Conservation (phyloP, 2,888 invertebrate genomes). For the Agrotis ipsilon region DNA sequence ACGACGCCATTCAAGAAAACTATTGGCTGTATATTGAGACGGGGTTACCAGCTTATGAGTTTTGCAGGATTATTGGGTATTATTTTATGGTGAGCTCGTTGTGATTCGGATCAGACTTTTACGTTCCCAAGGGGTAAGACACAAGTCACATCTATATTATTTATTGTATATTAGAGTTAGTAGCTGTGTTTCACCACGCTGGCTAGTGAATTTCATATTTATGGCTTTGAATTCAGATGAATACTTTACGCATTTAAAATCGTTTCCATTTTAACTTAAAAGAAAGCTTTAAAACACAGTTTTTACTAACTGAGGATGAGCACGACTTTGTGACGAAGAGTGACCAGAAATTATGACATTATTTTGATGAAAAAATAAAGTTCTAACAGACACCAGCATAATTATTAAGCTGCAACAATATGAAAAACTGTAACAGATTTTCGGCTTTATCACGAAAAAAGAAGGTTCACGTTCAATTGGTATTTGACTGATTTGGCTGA, state of each 20-base stretch:
- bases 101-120: background rate
- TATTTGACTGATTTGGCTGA: too few relatives aligned
- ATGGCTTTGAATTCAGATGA: background rate
- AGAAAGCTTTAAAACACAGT: too few relatives aligned
- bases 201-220: background rate
- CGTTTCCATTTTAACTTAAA: background rate
- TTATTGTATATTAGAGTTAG: background rate
- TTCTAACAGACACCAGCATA: too few relatives aligned
- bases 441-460: too few relatives aligned
- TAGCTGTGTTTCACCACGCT: background rate
- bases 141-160: too few relatives aligned
- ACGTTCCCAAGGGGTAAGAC: too few relatives aligned
- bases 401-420: too few relatives aligned
- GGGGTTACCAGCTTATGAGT: slow-evolving; percentile 34
- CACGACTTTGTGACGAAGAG: too few relatives aligned
- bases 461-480: too few relatives aligned
- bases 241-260: background rate
- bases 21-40: slow-evolving; percentile 45
- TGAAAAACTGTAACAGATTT: too few relatives aligned
- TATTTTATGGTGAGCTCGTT: slow-evolving; percentile 6
- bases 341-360: too few relatives aligned
- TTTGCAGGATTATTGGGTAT: slow-evolving; percentile 6
- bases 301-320: background rate
- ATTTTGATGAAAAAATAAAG: too few relatives aligned
- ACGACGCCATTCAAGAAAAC: slow-evolving; percentile 45